phyloP scores from a whole-genome alignment of 2,888 invertebrate species.

The Idaea straminata region DNA sequence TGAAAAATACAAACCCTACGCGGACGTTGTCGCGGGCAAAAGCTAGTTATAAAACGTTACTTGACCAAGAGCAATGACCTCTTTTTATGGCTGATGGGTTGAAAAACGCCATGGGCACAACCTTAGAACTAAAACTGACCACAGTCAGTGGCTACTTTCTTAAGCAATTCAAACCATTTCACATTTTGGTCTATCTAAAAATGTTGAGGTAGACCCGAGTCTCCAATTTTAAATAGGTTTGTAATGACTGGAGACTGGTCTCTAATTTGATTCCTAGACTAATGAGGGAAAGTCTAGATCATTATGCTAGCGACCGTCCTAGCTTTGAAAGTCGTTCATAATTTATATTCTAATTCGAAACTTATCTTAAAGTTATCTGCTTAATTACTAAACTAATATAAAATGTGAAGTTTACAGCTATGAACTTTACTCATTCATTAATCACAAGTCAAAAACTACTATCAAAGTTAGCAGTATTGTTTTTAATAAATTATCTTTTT shows the following conservation, averaged over 20 bases:
- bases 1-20: no score
- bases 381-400: constrained; percentile 16
- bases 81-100: no score
- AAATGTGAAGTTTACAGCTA: not conserved
- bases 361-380: constrained; percentile 18
- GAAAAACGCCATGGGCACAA: no score
- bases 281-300: not conserved
- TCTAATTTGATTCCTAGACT: not conserved
- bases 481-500: constrained; percentile 3
- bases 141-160: no score
- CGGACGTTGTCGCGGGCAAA: no score
- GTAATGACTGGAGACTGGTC: not conserved
- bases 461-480: not conserved
- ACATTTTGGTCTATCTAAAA: no score
- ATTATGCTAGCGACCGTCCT: constrained; percentile 18
- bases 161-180: no score
- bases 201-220: no score
- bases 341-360: constrained; percentile 37
- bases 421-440: not conserved
- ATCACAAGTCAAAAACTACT: not conserved
- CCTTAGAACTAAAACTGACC: no score
- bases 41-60: no score
- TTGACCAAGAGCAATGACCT: no score
- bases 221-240: not conserved
- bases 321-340: constrained; percentile 29